A percentile compares a stretch with the other conserved stretches of the same genome.
Evolutionary conservation across 2,113 vertebrate genomes (phyloP).

Genomic region (Ancistrus triradiatus): DNA sequence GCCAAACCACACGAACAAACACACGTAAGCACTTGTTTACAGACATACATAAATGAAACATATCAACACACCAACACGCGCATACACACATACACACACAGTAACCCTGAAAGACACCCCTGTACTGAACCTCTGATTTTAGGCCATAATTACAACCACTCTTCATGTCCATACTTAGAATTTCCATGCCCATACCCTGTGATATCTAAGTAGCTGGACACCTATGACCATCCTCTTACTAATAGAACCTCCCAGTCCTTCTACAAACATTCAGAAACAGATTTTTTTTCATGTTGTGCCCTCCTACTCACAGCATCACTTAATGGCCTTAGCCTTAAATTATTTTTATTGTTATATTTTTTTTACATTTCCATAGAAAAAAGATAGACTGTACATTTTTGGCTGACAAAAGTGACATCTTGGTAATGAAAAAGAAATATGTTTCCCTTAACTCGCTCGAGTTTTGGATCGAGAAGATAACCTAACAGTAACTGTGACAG

Average conservation of each 20-base stretch:
- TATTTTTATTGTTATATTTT: constrained; percentile 58
- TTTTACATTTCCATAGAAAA: constrained; percentile 62
- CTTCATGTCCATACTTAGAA: constrained; percentile 12
- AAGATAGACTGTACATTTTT: constrained; percentile 67
- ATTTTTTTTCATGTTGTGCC: constrained; percentile 25
- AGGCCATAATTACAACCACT: constrained; percentile 24
- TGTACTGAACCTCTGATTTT: constrained; percentile 29
- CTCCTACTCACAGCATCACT: constrained; percentile 21
- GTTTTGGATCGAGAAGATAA: constrained; percentile 46
- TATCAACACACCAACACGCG: constrained; percentile 13
- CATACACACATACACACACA: constrained; percentile 12
- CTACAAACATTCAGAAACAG: constrained; percentile 31
- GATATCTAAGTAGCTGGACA: constrained; percentile 32
- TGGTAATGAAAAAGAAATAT: constrained; percentile 33
- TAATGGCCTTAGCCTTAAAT: constrained; percentile 34
- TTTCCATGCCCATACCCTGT: constrained; percentile 44
- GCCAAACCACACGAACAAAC: constrained; percentile 9
- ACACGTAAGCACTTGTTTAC: constrained; percentile 7
- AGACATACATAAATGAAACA: constrained; percentile 3
- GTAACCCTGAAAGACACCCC: constrained; percentile 25
- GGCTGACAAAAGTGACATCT: constrained; percentile 60
- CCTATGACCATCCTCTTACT: constrained; percentile 8
- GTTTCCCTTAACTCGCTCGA: constrained; percentile 43
- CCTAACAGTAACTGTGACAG: constrained; percentile 31
- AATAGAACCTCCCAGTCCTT: constrained; percentile 15